Evolutionary conservation across 2,797 vertebrate species (phyloP), one percentile per base, ranked within the genome.

Genomic region (Cheirogaleus major): DNA sequence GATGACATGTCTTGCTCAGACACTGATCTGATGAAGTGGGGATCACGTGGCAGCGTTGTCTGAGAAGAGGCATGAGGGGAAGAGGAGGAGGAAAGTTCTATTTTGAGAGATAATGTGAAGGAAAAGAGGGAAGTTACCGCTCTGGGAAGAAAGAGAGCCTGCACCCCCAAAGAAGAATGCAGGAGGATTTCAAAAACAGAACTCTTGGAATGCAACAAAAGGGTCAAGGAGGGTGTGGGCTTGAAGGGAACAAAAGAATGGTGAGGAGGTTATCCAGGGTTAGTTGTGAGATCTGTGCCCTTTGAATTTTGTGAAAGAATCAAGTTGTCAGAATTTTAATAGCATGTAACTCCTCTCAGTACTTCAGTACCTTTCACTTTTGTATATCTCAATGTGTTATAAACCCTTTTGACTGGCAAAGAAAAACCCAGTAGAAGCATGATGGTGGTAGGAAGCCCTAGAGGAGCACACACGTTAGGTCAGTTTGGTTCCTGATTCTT

Each of bases 51-150:
- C 30, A 92, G 15, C 35, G 10, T 45, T 94, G 48, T 96, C 63
- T 91, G n/a, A 79, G 43, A 86, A 92, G 61, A 82, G 25, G 10
- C 48, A 20, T 4, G 67, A 67, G 43, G 69, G 75, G 43, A 38
- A 48, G 25, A 55, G 38, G 43, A 57, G 45, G 61, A 63, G 41
- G 32, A 45, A 72, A 61, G 52, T 82, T 95, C 67, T 97, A 72
- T 97, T 97, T 89, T 89, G 69, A 83, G 86, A 90, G 32, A 79
- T 2, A 79, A 86, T 45, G 38, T 23, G 13, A 88, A 91, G 61
- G 75, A 59, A 89, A 90, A 41, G 38, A 87, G 61, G 50, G 27
- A 91, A 78, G 30, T 80, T 38, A 69, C 63, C 85, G 23, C 55
- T 20, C 22, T 81, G 67, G 50, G 41, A 92, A 78, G 45, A 94